phyloP scores from a whole-genome alignment of 1,140 invertebrate genomes.

The Drosophila funebris region DNA sequence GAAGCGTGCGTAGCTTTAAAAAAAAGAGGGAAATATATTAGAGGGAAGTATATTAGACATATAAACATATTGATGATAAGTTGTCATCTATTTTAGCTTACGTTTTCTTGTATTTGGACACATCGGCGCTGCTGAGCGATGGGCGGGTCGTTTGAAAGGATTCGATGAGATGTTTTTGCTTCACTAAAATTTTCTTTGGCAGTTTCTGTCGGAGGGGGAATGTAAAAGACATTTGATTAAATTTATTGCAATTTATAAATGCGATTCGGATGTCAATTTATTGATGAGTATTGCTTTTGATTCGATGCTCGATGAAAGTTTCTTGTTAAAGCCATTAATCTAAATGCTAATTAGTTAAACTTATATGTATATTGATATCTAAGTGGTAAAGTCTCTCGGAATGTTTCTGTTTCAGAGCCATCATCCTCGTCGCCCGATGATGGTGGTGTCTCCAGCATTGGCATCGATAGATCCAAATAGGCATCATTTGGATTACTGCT shows the following conservation, averaged over 20 bases:
- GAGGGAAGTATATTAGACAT: neutral
- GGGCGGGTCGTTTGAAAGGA: constrained; percentile 70
- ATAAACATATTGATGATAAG: neutral
- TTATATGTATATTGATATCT: constrained; percentile 82
- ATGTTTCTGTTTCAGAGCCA: constrained; percentile 80
- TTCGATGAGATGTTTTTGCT: constrained; percentile 76
- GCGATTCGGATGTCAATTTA: too few relatives aligned
- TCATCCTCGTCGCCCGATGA: constrained; percentile 90
- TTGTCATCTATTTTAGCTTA: constrained; percentile 28
- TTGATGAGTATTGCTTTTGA: too few relatives aligned
- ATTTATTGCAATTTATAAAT: too few relatives aligned
- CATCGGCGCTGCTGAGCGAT: constrained; percentile 67
- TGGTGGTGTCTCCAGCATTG: constrained; percentile 92
- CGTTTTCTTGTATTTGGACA: constrained; percentile 79
- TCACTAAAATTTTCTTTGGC: too few relatives aligned
- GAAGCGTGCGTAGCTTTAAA: constrained; percentile 71
- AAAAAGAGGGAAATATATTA: neutral
- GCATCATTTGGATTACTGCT: too few relatives aligned
- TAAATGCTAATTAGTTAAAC: too few relatives aligned
- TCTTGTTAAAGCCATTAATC: too few relatives aligned
- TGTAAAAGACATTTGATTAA: too few relatives aligned
- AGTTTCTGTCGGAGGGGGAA: too few relatives aligned
- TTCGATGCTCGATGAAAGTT: too few relatives aligned
- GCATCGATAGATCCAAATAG: constrained; percentile 94
- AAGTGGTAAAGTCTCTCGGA: constrained; percentile 69